Base-by-base conservation (phyloP, 2,888 invertebrate genomes). In the Fragum sueziense region DNA sequence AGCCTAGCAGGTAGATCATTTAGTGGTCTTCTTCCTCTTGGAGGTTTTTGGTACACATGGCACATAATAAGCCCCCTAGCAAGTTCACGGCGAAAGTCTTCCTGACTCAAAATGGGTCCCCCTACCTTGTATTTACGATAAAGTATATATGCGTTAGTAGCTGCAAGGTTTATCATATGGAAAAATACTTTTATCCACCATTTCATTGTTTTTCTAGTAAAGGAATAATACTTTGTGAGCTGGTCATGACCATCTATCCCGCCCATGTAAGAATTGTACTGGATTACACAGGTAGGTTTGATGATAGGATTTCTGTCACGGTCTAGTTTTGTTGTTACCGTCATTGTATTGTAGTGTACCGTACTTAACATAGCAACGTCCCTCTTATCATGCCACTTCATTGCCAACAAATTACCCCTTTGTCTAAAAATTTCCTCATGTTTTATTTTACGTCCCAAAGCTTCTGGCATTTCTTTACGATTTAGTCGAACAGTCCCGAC, bases 211-310 rank as follows among this genome's bases (percentile, higher is more conserved):
- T 81, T 83, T 29, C 67, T 61, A 0, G 75, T 76, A 71, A 76
- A 72, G 20, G 70, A 59, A 37, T 84, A 77, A 31, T 80, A 85
- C 25, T 73, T 47, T 11, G 57, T 54, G 3, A 86, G 54, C 76
- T 87, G 85, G 59, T 86, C 86, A 11, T 74, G 76, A 1, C 70
- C 47, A 67, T 87, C 85, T 25, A 87, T 82, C 11, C 83, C 83
- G 54, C 85, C 85, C 85, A 86, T 87, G 34, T 77, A 51, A 52
- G 54, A 41, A 51, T 78, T 82, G 59, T 84, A 87, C 17, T 82
- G 61, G 3, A 75, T 31, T 25, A 80, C 69, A 27, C 65, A 73
- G 2, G 31, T n/a, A 0, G 85, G 85, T 59, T 78, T 79, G 41
- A 70, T 47, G 37, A 84, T 74, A 11, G 57, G 41, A 20, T 54